Evolutionary conservation across 2,888 invertebrate species (phyloP).

Genomic region (Drosophila putrida): DNA sequence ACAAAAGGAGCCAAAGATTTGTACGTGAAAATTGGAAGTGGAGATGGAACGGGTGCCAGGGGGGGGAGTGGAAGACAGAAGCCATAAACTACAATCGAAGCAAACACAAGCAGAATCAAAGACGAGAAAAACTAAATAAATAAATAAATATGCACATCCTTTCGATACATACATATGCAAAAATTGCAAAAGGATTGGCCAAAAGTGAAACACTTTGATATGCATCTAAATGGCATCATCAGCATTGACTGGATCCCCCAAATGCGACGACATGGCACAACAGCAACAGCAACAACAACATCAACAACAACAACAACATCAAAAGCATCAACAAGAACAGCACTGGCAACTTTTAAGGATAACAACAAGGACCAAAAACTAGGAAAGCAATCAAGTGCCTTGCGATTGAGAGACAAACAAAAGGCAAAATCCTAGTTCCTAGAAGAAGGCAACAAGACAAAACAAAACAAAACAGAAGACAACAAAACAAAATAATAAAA

Average conservation of each 20-base stretch:
- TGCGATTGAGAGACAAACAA: conserved; percentile 67
- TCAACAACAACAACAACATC: not conserved
- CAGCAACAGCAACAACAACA: conserved; percentile 15
- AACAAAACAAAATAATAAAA: conserved; percentile 21
- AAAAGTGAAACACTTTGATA: conserved; percentile 78
- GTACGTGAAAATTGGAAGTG: conserved; percentile 11
- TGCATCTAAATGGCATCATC: conserved; percentile 79
- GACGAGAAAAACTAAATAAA: conserved; percentile 60
- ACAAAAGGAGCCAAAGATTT: conserved; percentile 49
- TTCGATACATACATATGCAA: conserved; percentile 64
- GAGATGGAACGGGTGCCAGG: not conserved
- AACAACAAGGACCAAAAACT: conserved; percentile 41
- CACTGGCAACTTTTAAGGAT: conserved; percentile 11
- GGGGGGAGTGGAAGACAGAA: conserved; percentile 15
- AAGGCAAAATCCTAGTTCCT: conserved; percentile 43
- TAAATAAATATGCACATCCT: conserved; percentile 34
- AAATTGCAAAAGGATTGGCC: conserved; percentile 76
- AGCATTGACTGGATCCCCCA: conserved; percentile 64
- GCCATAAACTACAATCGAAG: conserved; percentile 73
- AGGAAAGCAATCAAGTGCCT: conserved; percentile 69
- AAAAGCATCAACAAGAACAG: conserved; percentile 10
- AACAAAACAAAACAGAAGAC: conserved; percentile 12
- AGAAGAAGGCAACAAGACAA: conserved; percentile 16
- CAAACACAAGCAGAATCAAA: conserved; percentile 20
- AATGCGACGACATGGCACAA: conserved; percentile 51